These are phyloP conservation scores for Drosophila paramelanica DNA, from an alignment of 2,888 invertebrate species.

Conservation along the genomic window DNA sequence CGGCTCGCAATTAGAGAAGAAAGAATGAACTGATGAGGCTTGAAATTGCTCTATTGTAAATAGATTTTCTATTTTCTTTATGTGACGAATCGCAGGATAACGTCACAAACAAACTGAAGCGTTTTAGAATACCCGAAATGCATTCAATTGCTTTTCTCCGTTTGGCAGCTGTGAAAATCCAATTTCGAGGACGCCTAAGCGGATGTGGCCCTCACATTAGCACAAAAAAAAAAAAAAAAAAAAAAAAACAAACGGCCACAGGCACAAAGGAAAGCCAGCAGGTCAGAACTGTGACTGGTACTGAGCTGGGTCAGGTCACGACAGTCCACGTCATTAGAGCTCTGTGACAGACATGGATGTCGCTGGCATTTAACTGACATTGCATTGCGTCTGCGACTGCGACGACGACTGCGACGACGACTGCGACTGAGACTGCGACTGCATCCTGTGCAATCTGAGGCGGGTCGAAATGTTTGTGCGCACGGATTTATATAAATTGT, in stretches of 20 bases:
- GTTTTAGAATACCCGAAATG: conserved; percentile 57
- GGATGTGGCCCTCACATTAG: conserved; percentile 64
- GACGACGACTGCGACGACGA: conserved; percentile 42
- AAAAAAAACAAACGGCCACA: conserved; percentile 21
- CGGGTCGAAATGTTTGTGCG: conserved; percentile 14
- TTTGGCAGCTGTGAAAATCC: conserved; percentile 79
- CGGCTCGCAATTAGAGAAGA: conserved; percentile 19
- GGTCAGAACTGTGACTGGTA: conserved; percentile 30
- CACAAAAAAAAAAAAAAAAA: conserved; percentile 7
- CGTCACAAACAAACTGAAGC: conserved; percentile 53
- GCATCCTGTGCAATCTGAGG: conserved; percentile 21
- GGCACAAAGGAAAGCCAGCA: conserved; percentile 46
- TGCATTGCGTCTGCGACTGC: conserved; percentile 49
- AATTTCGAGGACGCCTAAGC: conserved; percentile 71
- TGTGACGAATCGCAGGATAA: conserved; percentile 42
- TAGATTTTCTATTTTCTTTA: conserved; percentile 5
- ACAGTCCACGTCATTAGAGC: conserved; percentile 41
- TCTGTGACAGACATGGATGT: conserved; percentile 62
- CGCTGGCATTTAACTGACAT: conserved; percentile 66
- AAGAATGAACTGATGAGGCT: conserved; percentile 60
- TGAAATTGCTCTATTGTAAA: conserved; percentile 59
- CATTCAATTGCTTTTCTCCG: conserved; percentile 33
- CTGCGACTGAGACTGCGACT: conserved; percentile 59
- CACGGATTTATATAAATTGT: conserved; percentile 57
- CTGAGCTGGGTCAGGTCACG: conserved; percentile 30